Evolutionary conservation across 2,797 vertebrate species (phyloP), one percentile per base, ranked within the genome.

Genomic region (Muscicapa striata): DNA sequence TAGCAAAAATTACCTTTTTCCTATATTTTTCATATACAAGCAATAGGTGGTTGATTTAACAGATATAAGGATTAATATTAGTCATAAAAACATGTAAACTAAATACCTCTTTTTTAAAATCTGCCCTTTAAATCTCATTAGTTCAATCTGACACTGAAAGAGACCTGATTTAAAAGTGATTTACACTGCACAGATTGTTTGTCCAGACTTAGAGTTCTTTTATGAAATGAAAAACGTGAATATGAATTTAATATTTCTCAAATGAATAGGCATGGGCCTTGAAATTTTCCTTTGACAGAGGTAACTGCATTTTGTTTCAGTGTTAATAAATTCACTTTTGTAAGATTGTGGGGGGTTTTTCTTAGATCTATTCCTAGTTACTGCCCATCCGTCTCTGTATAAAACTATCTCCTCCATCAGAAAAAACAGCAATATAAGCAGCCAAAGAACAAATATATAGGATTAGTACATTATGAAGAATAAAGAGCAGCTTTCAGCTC

Each of bases 391-490:
- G 22, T 94, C 94, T 97, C 89, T 69, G 61, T 78, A 83, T 70
- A 96, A 95, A 97, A 90, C 72, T 84, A 78, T 87, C 83, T 84
- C 52, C 89, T 87, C 52, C 55, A 89, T 94, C 90, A 94, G 80
- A 94, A 92, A 97, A 90, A 69, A 49, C 52, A 84, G 67, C 74
- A 94, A 91, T 78, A 94, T 62, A 95, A 83, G 72, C 90, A 96
- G 88, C 46, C 84, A 94, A 80, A 95, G 94, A 96, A 97, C 94
- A 97, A 97, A 97, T 96, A 94, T 84, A 80, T 94, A 97, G 88
- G 90, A 97, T 97, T 97, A 97, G 96, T 94, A 97, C 95, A 95
- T 97, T 97, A 98, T 93, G 95, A 98, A 97, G 96, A 98, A 96
- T 97, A 97, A 98, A 98, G 95, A 97, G 89, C 93, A 92, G 92